Conservation (phyloP, 2,888 invertebrate species). For the Ectobius pallidus region DNA sequence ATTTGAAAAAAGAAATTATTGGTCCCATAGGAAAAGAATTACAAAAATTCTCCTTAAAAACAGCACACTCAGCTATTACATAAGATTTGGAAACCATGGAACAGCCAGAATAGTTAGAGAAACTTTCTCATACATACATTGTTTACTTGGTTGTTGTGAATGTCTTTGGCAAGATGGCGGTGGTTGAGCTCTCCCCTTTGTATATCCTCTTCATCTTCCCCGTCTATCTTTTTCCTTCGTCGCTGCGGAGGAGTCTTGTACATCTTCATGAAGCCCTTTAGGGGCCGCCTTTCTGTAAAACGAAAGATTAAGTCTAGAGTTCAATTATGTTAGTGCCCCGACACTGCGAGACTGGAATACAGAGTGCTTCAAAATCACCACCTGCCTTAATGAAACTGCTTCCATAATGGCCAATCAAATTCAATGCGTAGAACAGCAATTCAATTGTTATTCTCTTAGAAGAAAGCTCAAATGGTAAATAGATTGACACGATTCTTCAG, state of each 20-base stretch:
- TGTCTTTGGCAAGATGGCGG: conserved; percentile 56
- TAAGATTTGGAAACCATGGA: too few species aligned
- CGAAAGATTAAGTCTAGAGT: background rate
- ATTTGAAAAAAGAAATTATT: too few species aligned
- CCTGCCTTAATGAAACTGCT: too few species aligned
- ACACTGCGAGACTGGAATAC: background rate
- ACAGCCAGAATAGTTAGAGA: too few species aligned
- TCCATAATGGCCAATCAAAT: too few species aligned
- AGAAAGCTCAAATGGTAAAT: too few species aligned
- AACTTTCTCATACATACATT: conserved; percentile 41
- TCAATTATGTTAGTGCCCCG: background rate
- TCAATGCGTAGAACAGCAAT: too few species aligned
- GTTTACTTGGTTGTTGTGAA: conserved; percentile 49
- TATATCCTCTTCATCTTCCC: conserved; percentile 53
- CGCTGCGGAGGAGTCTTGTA: conserved; percentile 60
- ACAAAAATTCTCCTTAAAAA: too few species aligned
- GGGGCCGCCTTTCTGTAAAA: conserved; percentile 56
- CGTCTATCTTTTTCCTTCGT: conserved; percentile 57
- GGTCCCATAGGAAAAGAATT: too few species aligned
- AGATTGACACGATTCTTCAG: too few species aligned
- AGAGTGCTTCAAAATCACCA: background rate
- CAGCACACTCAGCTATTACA: too few species aligned
- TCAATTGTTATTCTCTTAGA: too few species aligned
- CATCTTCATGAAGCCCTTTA: conserved; percentile 61
- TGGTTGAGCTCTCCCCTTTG: conserved; percentile 43